These are phyloP conservation scores for Sycobia sp. DNA, from an alignment of 1,140 invertebrate genomes.

Conservation along the genomic window DNA sequence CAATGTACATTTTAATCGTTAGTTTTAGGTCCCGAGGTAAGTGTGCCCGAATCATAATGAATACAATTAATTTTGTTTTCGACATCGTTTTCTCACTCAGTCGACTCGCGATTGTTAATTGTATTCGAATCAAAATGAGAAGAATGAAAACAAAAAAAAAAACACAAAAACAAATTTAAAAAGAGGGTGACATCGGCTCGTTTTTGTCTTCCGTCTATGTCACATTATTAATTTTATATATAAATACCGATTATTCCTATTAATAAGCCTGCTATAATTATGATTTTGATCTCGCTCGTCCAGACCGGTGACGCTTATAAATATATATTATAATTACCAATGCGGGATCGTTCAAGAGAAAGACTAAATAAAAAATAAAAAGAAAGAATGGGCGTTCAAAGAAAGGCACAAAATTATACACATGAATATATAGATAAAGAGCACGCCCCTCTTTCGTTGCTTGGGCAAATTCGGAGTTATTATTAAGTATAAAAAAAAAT, in stretches of 20 bases:
- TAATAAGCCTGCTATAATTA: slow-evolving; percentile 5
- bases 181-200: slow-evolving; percentile 7
- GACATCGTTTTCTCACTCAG: slow-evolving; percentile 7
- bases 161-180: no score
- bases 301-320: slow-evolving; percentile 9
- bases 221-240: neutral
- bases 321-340: neutral
- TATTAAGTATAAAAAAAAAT: no score
- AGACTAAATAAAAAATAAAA: neutral
- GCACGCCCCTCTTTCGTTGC: no score
- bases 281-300: slow-evolving; percentile 22
- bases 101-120: slow-evolving; percentile 17
- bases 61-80: no score
- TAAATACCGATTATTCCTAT: no score
- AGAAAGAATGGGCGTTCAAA: neutral
- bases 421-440: no score
- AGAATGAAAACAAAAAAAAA: no score
- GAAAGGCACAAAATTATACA: no score
- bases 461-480: no score
- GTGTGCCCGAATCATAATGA: slow-evolving; percentile 23
- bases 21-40: slow-evolving; percentile 24
- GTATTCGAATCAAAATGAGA: no score
- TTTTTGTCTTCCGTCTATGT: slow-evolving; percentile 21
- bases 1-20: slow-evolving; percentile 19
- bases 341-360: neutral